phyloP scores from a whole-genome alignment of 2,797 vertebrate species.

The Perodicticus potto region DNA sequence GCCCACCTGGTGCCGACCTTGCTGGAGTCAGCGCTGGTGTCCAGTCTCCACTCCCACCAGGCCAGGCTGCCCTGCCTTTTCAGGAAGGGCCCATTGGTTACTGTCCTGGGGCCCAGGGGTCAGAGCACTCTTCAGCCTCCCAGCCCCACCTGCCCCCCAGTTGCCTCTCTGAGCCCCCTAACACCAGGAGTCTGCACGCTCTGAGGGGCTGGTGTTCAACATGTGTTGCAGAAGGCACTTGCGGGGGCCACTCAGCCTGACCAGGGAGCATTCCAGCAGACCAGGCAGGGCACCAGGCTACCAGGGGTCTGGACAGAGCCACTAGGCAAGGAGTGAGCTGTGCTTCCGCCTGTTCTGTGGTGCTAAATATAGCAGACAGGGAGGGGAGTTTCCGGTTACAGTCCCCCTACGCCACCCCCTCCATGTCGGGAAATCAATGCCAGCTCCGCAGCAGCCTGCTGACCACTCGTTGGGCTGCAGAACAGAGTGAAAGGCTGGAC shows the following conservation, averaged over 20 bases:
- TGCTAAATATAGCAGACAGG: constrained; percentile 81
- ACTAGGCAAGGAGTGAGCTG: constrained; percentile 21
- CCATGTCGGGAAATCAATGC: constrained; percentile 78
- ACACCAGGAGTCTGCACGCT: neutral
- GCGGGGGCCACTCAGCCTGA: neutral
- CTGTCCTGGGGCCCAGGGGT: neutral
- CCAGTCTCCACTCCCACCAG: neutral
- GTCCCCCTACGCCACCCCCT: constrained; percentile 40
- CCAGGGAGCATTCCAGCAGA: neutral
- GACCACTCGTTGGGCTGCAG: constrained; percentile 16
- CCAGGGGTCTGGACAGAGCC: constrained; percentile 37
- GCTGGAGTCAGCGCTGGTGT: neutral
- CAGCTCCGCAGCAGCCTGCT: constrained; percentile 69
- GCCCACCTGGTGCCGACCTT: neutral
- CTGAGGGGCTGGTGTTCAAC: neutral
- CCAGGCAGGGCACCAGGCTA: neutral
- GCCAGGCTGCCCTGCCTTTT: neutral
- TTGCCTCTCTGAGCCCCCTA: neutral
- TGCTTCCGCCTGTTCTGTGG: constrained; percentile 65
- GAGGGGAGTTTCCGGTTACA: constrained; percentile 85
- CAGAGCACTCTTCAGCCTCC: neutral
- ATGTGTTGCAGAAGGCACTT: no score
- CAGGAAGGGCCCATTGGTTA: neutral
- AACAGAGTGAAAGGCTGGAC: neutral
- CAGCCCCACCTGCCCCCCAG: neutral